phyloP scores from a whole-genome alignment of 2,797 vertebrate species.

The Etheostoma nigrum region DNA sequence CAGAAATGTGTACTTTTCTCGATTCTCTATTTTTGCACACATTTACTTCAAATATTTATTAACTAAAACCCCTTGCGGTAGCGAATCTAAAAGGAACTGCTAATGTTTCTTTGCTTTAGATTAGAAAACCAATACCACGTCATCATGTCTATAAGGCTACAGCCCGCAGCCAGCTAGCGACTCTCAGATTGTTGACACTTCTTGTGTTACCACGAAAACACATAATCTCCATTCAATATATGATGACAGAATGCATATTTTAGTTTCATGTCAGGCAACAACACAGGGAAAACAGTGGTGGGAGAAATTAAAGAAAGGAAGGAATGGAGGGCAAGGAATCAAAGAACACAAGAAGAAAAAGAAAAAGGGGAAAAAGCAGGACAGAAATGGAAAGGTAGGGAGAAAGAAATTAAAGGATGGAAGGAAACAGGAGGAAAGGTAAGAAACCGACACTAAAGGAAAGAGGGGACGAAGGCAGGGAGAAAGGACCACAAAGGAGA shows the following conservation, averaged over 20 bases:
- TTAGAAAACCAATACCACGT: too few species aligned
- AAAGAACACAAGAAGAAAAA: not conserved
- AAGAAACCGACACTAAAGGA: too few species aligned
- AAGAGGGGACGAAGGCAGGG: not conserved
- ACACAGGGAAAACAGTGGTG: not conserved
- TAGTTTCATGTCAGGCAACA: not conserved
- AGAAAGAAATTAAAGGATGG: not conserved
- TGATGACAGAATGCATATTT: constrained; percentile 14
- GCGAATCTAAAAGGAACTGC: too few species aligned
- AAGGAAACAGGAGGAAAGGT: not conserved
- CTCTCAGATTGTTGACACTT: not conserved
- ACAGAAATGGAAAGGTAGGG: not conserved
- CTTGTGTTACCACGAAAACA: not conserved
- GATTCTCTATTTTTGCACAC: too few species aligned
- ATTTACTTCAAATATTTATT: too few species aligned
- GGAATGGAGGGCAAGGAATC: not conserved
- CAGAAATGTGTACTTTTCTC: too few species aligned
- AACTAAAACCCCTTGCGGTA: too few species aligned
- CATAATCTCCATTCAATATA: not conserved
- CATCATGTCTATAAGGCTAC: too few species aligned
- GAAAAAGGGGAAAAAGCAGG: not conserved
- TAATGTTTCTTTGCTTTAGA: too few species aligned
- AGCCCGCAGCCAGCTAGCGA: too few species aligned
- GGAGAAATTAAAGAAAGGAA: not conserved
- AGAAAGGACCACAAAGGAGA: not conserved